These are phyloP conservation scores for Drosophila mojavensis DNA, from an alignment of 1,140 invertebrate genomes.

Conservation along the genomic window DNA sequence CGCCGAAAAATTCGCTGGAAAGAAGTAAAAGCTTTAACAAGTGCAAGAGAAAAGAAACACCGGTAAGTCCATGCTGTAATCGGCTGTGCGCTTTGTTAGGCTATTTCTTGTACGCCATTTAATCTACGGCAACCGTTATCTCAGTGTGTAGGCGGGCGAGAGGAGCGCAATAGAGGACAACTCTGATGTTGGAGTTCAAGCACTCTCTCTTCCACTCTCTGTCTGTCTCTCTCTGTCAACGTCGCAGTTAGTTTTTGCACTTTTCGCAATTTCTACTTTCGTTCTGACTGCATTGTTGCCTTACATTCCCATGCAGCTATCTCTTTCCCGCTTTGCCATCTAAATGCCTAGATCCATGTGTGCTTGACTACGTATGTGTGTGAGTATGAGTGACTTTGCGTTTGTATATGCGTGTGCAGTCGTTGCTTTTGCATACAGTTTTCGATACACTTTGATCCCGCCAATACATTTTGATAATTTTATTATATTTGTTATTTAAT, in stretches of 20 bases:
- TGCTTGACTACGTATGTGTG: not conserved
- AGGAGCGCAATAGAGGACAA: too few species aligned
- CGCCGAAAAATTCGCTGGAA: not conserved
- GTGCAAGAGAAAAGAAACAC: conserved; percentile 35
- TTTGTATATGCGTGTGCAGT: conserved; percentile 36
- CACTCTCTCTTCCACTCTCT: conserved; percentile 1
- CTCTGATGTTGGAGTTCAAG: not conserved
- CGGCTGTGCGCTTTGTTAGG: conserved; percentile 40
- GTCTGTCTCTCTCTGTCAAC: conserved; percentile 4
- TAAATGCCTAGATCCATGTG: not conserved
- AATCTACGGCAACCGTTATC: conserved; percentile 65
- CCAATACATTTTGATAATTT: conserved; percentile 78
- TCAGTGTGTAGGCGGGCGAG: conserved; percentile 44
- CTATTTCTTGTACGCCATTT: conserved; percentile 59
- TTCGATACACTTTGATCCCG: conserved; percentile 83
- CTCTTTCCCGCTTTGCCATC: conserved; percentile 27
- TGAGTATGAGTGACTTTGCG: conserved; percentile 8
- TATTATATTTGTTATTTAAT: conserved; percentile 73
- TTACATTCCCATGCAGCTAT: conserved; percentile 13
- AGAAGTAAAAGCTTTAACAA: conserved; percentile 2
- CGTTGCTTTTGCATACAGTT: conserved; percentile 55
- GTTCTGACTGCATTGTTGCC: conserved; percentile 13
- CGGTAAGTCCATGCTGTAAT: conserved; percentile 67
- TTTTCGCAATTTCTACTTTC: conserved; percentile 53
- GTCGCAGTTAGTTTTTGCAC: conserved; percentile 49